Conservation (phyloP, 1,140 invertebrate genomes). For the Cotesia glomerata region DNA sequence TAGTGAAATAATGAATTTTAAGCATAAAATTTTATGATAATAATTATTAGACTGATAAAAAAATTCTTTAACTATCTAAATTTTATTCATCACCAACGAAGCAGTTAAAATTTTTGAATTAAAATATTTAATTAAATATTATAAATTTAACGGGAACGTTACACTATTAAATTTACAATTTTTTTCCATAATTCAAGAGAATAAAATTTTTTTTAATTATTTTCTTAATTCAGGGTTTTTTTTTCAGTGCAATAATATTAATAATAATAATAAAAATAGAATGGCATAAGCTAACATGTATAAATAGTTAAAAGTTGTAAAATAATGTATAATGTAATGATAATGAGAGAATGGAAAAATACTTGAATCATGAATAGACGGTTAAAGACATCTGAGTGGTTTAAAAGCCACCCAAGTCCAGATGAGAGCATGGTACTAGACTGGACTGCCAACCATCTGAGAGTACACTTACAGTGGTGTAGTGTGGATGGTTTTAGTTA, state of each 20-base stretch:
- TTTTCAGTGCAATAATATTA: not conserved
- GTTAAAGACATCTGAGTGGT: conserved; percentile 13
- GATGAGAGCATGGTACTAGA: too few relatives aligned
- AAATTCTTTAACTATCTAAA: not conserved
- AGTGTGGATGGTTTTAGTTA: not conserved
- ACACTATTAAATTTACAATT: not conserved
- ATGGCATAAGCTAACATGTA: not conserved
- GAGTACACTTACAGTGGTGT: too few relatives aligned
- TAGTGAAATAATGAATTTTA: not conserved
- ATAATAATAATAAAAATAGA: not conserved
- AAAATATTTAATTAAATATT: too few relatives aligned
- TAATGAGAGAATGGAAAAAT: conserved; percentile 8
- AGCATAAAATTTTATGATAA: not conserved
- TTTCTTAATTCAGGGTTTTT: too few relatives aligned
- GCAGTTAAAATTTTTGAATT: too few relatives aligned
- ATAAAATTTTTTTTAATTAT: too few relatives aligned
- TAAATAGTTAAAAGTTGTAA: not conserved
- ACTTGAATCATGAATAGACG: conserved; percentile 15
- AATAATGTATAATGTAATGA: too few relatives aligned
- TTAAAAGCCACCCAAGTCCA: conserved; percentile 20
- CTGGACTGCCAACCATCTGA: too few relatives aligned
- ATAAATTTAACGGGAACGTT: too few relatives aligned
- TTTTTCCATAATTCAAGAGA: too few relatives aligned
- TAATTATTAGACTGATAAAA: too few relatives aligned
- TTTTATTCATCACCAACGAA: too few relatives aligned